A percentile compares a stretch with the other conserved stretches of the same genome.
phyloP scores from a whole-genome alignment of 1,140 invertebrate genomes.

The Trichoplusia ni region DNA sequence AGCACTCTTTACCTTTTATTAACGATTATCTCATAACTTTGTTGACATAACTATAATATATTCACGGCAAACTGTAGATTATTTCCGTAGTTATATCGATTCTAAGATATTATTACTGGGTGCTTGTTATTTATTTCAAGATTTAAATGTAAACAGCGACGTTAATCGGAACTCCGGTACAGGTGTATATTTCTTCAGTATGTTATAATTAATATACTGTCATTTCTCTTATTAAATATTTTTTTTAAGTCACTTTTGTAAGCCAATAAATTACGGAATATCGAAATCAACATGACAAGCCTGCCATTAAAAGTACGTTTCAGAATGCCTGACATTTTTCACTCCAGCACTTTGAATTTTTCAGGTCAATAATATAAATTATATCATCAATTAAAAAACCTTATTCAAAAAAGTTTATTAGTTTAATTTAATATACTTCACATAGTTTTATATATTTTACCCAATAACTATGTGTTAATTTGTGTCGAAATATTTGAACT shows the following conservation, averaged over 20 bases:
- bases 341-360: too few relatives aligned
- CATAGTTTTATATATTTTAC: too few relatives aligned
- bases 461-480: too few relatives aligned
- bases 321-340: conserved; percentile 8
- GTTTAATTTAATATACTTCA: too few relatives aligned
- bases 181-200: background rate
- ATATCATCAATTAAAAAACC: too few relatives aligned
- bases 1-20: conserved; percentile 50
- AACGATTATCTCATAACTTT: conserved; percentile 68
- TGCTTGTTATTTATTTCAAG: conserved; percentile 31
- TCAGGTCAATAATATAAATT: too few relatives aligned
- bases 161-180: background rate
- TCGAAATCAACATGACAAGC: conserved; percentile 62
- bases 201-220: conserved; percentile 12
- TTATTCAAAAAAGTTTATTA: too few relatives aligned
- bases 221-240: conserved; percentile 32
- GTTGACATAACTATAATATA: conserved; percentile 62
- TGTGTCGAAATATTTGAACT: too few relatives aligned
- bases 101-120: conserved; percentile 51
- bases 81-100: conserved; percentile 73
- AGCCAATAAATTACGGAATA: conserved; percentile 50
- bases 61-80: conserved; percentile 55
- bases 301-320: conserved; percentile 61
- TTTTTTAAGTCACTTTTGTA: conserved; percentile 42
- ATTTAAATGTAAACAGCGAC: conserved; percentile 2